These are phyloP conservation scores for Notospermus geniculatus DNA, from an alignment of 1,140 invertebrate species.

Conservation along the genomic window DNA sequence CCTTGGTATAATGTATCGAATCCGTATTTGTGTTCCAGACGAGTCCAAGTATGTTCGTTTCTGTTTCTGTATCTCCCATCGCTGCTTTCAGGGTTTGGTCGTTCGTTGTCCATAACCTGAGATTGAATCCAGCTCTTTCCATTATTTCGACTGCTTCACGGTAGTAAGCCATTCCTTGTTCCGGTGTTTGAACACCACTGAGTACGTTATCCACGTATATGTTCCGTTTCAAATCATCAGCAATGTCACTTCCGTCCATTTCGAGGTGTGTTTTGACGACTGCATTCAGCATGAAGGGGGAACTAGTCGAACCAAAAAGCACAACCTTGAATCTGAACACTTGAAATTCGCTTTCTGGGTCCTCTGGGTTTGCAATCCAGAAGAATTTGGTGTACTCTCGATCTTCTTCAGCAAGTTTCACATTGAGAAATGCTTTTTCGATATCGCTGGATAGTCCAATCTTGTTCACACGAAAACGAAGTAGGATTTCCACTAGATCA, in stretches of 20 bases:
- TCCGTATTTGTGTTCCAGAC: not conserved
- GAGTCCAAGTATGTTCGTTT: not conserved
- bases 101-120: not conserved
- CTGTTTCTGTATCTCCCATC: not conserved
- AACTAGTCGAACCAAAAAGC: not conserved
- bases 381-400: conserved; percentile 1
- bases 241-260: not conserved
- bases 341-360: conserved; percentile 2
- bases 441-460: not conserved
- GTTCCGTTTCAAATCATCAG: not conserved
- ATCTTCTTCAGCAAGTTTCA: not conserved
- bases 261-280: not conserved
- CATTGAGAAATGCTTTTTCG: conserved; percentile 1
- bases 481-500: not conserved
- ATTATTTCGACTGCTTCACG: not conserved
- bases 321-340: not conserved
- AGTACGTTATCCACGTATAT: not conserved
- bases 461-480: not conserved
- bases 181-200: not conserved
- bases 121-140: not conserved
- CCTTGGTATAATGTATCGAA: not conserved
- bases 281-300: not conserved
- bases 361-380: not conserved
- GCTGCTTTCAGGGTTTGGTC: not conserved
- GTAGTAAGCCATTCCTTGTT: not conserved